phyloP scores from a whole-genome alignment of 2,113 vertebrate genomes.

The Pelvicachromis taeniatus region DNA sequence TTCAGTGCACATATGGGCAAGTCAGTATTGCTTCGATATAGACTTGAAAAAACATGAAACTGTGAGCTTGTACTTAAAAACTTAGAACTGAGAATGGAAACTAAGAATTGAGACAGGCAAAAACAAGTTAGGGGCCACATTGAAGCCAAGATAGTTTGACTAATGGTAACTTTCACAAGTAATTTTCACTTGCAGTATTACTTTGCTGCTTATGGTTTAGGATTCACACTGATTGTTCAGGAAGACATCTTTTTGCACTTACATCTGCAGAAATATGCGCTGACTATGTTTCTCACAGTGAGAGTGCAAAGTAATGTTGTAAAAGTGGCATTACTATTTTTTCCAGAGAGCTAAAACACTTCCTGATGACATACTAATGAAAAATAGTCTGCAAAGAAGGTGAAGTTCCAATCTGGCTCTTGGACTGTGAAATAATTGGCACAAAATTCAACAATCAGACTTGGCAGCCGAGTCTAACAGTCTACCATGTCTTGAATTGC shows the following conservation, averaged over 20 bases:
- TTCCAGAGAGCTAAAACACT: not conserved
- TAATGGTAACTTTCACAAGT: not conserved
- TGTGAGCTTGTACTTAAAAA: not conserved
- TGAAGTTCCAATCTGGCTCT: conserved; percentile 5
- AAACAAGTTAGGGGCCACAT: not conserved
- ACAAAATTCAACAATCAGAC: conserved; percentile 23
- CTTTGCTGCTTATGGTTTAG: not conserved
- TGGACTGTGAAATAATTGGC: conserved; percentile 19
- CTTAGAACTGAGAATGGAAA: not conserved
- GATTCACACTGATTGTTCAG: fast-evolving
- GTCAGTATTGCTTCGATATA: not conserved
- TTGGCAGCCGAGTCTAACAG: conserved; percentile 5
- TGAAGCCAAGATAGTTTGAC: not conserved
- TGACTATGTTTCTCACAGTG: fast-evolving
- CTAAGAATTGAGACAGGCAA: conserved; percentile 2
- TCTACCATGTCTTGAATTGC: conserved; percentile 10
- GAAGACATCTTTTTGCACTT: not conserved
- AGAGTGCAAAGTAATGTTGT: not conserved
- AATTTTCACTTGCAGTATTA: not conserved
- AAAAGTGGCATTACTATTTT: not conserved
- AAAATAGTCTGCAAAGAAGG: not conserved
- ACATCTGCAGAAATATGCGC: not conserved
- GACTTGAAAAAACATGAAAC: not conserved
- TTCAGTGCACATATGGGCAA: not conserved
- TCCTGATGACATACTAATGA: not conserved